Evolutionary conservation across 92 coral and sea anemone genomes (phyloP), one percentile per base, ranked within the genome.

Genomic region (Hydrozoanthus gracilis): DNA sequence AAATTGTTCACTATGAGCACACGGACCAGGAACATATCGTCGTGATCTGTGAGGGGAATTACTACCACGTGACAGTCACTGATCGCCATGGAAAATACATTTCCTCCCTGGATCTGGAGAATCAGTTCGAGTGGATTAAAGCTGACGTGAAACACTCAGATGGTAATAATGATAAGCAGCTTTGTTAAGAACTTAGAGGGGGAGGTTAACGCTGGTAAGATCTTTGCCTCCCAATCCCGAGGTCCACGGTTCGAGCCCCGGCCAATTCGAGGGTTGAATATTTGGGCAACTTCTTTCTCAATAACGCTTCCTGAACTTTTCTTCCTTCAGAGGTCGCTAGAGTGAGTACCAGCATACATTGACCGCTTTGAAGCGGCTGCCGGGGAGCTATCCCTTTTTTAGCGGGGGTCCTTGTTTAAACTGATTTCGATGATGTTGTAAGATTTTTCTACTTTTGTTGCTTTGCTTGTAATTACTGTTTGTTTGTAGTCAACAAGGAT

Each of bases 81-180:
- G 93, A 96, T 83, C 88, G 93, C 50, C 82, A 90, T 78, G 98
- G 98, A 20, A 94, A 92, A 76, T 77, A 76, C 62, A 88, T 96
- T 75, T 92, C 98, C 44, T 88, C 88, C 77, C 88, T 96, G 74
- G 98, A 96, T 83, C 93, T 96, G 39, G 98, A 96, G 83, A 79
- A 93, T 17, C 98, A 96, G 91, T 86, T 94, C 83, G 98, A 96
- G 64, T 96, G 98, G 98, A 94, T 96, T 62, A 87, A 80, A 60
- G 98, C 95, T 44, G 98, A 94, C 82, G 98, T 96, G 3, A 88
- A 96, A 65, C 98, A 96, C 88, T 94, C 98, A 75, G 93, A 91
- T 78, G 92, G 98, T 95, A 79, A 87, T 75, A 5, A 12, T 48
- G 44, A 3, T 9, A 0, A 4, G 44, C 16, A 4, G 20, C 50